phyloP scores from a whole-genome alignment of 2,888 invertebrate genomes.

The Dynastes maya region DNA sequence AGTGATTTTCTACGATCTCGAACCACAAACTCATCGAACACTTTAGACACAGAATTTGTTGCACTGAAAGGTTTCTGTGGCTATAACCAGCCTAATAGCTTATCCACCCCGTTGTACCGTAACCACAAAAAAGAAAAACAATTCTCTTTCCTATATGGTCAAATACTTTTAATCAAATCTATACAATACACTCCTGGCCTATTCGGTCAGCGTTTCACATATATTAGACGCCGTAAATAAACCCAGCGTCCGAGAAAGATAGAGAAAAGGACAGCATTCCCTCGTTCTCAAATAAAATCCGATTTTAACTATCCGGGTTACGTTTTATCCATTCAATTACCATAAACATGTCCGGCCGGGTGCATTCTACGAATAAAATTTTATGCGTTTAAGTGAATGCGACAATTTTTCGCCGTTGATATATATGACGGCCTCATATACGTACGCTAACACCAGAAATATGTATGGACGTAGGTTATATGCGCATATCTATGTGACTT shows the following conservation, averaged over 20 bases:
- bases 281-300: constrained; percentile 65
- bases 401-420: constrained; percentile 60
- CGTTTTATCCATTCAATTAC: constrained; percentile 70
- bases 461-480: too few relatives aligned
- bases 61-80: too few relatives aligned
- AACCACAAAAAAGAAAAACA: too few relatives aligned
- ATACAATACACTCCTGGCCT: neutral
- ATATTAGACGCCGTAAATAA: constrained; percentile 68
- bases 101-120: too few relatives aligned
- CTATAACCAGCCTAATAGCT: too few relatives aligned
- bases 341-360: constrained; percentile 69
- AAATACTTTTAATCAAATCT: too few relatives aligned
- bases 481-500: too few relatives aligned
- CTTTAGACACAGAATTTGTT: too few relatives aligned
- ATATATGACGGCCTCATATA: constrained; percentile 29
- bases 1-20: too few relatives aligned
- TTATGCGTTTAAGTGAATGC: constrained; percentile 67
- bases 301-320: constrained; percentile 68
- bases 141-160: too few relatives aligned
- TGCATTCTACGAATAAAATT: constrained; percentile 66
- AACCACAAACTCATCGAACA: too few relatives aligned
- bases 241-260: too few relatives aligned
- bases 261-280: constrained; percentile 60
- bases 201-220: constrained; percentile 67
- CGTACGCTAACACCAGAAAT: neutral